Base-by-base conservation (phyloP, 2,797 vertebrate species). In the Chloroceryle inda region DNA sequence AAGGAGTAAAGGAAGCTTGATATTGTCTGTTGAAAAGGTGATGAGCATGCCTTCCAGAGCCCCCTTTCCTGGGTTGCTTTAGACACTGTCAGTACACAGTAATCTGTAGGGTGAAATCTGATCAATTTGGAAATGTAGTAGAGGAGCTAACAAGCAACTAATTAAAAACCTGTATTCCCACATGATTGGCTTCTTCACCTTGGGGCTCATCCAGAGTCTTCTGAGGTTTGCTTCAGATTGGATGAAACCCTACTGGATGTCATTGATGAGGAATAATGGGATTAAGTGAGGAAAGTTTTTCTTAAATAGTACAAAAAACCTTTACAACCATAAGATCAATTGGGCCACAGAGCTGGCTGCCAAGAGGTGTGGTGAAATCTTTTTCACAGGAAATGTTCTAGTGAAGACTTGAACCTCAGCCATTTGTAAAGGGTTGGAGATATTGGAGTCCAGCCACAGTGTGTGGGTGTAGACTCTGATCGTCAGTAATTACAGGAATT, bases 331-430 rank as follows among this genome's bases (percentile, higher is more conserved):
- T 88, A 72, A 64, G 72, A 94, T 91, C 91, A 93, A 26, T 78
- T 85, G 69, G 64, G 53, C 81, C 85, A 52, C 68, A 89, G 64
- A 93, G n/a, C 45, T 64, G 53, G 12, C 82, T 96, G 95, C 93
- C 96, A 96, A 84, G 93, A 94, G 96, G 87, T 83, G 68, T 88
- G 86, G 91, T 89, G 85, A 92, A 95, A 76, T 45, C 80, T 78
- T 72, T 92, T 95, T 92, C 81, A 64, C 49, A 93, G 92, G 91
- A 95, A 91, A 91, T 93, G 75, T 95, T 96, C 40, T 75, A 94
- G 86, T 49, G 75, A 89, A 85, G 61, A 66, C 49, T 89, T 95
- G 95, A 96, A 89, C 61, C 35, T 5, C 84, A 95, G 89, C 84
- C 89, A 89, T 92, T 88, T 85, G 40, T 64, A 74, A 74, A 82